Base-by-base conservation (phyloP, 1,140 invertebrate species). In the Drosophila sechellia region DNA sequence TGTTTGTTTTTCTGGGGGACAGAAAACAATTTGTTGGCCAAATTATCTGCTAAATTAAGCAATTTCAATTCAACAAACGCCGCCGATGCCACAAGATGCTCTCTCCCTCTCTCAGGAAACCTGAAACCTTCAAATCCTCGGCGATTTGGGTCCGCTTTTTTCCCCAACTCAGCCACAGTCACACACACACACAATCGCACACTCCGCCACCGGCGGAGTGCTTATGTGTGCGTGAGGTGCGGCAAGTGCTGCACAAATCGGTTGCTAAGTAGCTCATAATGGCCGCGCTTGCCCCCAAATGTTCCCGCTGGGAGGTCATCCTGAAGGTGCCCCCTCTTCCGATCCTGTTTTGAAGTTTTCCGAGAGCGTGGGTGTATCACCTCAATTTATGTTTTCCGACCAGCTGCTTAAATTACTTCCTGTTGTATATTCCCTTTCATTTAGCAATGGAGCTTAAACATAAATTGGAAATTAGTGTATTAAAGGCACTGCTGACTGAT, bases 11-110 rank as follows among this genome's bases (percentile, higher is more conserved):
- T 75, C 17, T 50, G n/a, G 6, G 17, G 27, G 45, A 39, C 39
- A 63, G 63, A 77, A 77, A 77, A 77, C 74, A 77, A 77, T 77
- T 77, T 69, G 73, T 61, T 77, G 72, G 49, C 63, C 57, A 77
- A 76, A 77, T 77, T 77, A 77, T 77, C 74, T 77, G 74, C 34
- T 77, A 77, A 77, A 77, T 77, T 77, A 77, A 77, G 74, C 74
- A 77, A 77, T 77, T 77, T 77, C 72, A 77, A 77, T 77, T 77
- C 74, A 50, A 77, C 55, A 70, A 77, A 73, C 65, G 70, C 43
- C 45, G 50, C 52, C 46, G 20, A 22, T 22, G 45, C 45, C 46
- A 35, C 20, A 54, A 42, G 25, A 77, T 42, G 56, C 15, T 54
- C 22, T 42, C 34, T 8, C 27, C 12, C 35, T 37, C 35, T 37